These are phyloP conservation scores for Drosophila ambigua DNA, from an alignment of 1,140 invertebrate genomes.

Conservation along the genomic window DNA sequence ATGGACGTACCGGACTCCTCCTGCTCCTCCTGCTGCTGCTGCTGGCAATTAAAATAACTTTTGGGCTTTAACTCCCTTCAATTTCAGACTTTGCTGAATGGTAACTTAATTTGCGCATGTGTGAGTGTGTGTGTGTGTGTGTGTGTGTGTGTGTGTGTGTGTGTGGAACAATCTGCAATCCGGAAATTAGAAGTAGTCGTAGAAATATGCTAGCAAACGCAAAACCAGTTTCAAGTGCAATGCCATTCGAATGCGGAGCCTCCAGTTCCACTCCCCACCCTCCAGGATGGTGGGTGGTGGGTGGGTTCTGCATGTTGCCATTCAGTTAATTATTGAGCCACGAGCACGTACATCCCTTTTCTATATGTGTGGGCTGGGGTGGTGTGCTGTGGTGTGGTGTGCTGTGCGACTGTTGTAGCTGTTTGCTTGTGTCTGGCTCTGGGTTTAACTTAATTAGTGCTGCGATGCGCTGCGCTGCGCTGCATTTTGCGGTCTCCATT, in stretches of 20 bases:
- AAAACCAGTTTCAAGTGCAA: slow-evolving; percentile 71
- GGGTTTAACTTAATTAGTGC: slow-evolving; percentile 78
- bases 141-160: too few relatives aligned
- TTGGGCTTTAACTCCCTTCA: slow-evolving; percentile 8
- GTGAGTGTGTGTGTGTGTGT: not conserved
- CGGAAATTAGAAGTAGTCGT: slow-evolving; percentile 20
- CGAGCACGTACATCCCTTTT: slow-evolving; percentile 54
- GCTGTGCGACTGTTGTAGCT: slow-evolving; percentile 30
- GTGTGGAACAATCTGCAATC: slow-evolving; percentile 29
- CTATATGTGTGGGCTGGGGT: slow-evolving; percentile 32
- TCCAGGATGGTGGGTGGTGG: too few relatives aligned
- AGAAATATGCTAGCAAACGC: slow-evolving; percentile 22
- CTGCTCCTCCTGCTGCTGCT: not conserved
- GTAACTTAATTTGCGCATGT: slow-evolving; percentile 42
- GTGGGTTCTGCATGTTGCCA: slow-evolving; percentile 63
- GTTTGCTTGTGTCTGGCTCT: slow-evolving; percentile 72
- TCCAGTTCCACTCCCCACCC: not conserved
- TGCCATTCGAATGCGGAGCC: slow-evolving; percentile 33
- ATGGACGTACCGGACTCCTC: too few relatives aligned
- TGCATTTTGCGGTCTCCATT: slow-evolving; percentile 77
- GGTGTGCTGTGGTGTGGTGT: slow-evolving; percentile 7
- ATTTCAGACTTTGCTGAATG: slow-evolving; percentile 43
- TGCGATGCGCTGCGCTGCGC: slow-evolving; percentile 60
- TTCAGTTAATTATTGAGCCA: slow-evolving; percentile 79
- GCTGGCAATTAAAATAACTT: slow-evolving; percentile 40